Conservation (phyloP, 2,888 invertebrate genomes). For the Vesta saturnalis region DNA sequence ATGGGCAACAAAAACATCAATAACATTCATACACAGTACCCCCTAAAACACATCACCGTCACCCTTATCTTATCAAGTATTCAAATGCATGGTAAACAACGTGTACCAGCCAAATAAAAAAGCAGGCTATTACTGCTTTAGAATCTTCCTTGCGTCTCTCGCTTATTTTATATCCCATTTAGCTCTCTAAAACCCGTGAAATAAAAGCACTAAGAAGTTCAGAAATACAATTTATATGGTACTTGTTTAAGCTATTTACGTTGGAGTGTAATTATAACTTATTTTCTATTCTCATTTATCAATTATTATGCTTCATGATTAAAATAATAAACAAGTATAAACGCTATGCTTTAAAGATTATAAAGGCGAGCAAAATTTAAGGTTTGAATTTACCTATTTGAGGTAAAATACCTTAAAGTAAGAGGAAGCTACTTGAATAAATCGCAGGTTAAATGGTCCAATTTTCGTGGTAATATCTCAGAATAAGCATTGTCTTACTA, state of each 20-base stretch:
- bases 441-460: conserved; percentile 51
- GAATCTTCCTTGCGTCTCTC: conserved; percentile 46
- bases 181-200: conserved; percentile 53
- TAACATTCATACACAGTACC: conserved; percentile 27
- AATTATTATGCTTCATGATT: neutral
- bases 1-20: conserved; percentile 32
- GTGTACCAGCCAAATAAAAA: conserved; percentile 43
- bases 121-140: conserved; percentile 49
- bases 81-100: conserved; percentile 49
- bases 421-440: conserved; percentile 47
- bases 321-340: neutral
- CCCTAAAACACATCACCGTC: conserved; percentile 33
- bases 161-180: conserved; percentile 56
- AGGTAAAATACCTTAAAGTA: conserved; percentile 23
- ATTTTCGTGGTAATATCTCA: conserved; percentile 50
- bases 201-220: conserved; percentile 48
- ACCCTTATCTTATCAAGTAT: conserved; percentile 51
- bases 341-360: neutral
- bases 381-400: conserved; percentile 8
- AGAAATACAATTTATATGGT: conserved; percentile 43
- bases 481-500: conserved; percentile 47
- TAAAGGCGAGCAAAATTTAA: neutral
- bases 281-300: conserved; percentile 16
- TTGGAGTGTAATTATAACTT: neutral
- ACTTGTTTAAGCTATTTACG: conserved; percentile 23